Base-by-base conservation (phyloP, 2,888 invertebrate genomes). In the Apodemia hepburni region DNA sequence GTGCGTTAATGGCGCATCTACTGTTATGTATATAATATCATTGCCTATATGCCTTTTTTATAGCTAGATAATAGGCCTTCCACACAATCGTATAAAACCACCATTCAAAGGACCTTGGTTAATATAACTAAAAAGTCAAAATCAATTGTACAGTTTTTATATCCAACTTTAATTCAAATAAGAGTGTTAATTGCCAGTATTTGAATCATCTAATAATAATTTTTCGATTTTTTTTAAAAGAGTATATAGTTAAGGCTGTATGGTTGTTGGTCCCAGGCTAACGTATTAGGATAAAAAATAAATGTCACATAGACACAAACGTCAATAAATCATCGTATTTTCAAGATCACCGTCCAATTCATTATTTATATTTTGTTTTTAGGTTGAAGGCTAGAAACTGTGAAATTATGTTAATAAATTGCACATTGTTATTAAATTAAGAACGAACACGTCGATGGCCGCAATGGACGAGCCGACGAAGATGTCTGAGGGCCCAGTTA, bases 401-500 rank as follows among this genome's bases (percentile, higher is more conserved):
- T 67, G 68, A 58, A 64, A 70, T 38, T 64, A 68, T 69, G 68
- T 11, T 58, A 38, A 64, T 57, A 62, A 66, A 51, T 22, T 51
- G 27, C 49, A 60, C 58, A 59, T 33, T 33, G 57, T 27, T 62
- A 59, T 58, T 59, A 63, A 58, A 45, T 61, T 65, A 68, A 60
- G 59, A 17, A 57, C 63, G 42, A 38, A 58, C 60, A 61, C 58
- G 61, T 60, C 59, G 60, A 61, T 61, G 66, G 60, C 62, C 33
- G 65, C 67, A 18, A 73, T 70, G 71, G 72, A 70, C 60, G 71
- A 74, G 59, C 69, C 69, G 65, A 64, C 67, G 69, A 81, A 77
- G 70, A 85, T 85, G 85, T 81, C 89, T 65, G 88, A 86, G 65
- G 72, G 80, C 63, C 80, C 82, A 61, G 74, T 69, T 67, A 67